Evolutionary conservation across 2,113 vertebrate genomes (phyloP), one percentile per base, ranked within the genome.

Genomic region (Chaetodon trifascialis): DNA sequence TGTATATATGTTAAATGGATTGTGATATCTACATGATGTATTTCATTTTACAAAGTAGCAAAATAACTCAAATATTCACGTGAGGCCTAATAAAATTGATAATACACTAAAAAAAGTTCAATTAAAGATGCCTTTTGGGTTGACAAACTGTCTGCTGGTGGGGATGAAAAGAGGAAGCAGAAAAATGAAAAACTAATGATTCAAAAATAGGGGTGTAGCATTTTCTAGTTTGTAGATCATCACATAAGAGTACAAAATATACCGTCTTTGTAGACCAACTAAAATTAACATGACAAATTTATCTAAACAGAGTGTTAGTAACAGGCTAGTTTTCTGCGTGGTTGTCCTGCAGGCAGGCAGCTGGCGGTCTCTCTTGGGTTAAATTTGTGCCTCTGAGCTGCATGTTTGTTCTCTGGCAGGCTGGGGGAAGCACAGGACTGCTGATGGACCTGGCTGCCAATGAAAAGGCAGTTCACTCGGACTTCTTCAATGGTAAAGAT

Each of bases 401-500:
- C 81, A 85, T 79, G 82, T 87, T 70, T 92, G 58, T 90, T 60
- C 19, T 81, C 90, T 82, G 36, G 65, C 89, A 98, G 97, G 97
- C 97, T 72, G 97, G 97, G 85, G 97, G 97, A 94, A 98, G 97
- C 93, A 97, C 96, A 21, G 97, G 97, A 77, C 95, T 97, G 76
- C 88, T 98, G 85, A 98, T 98, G 97, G 97, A 98, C 82, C 89
- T 97, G 93, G 96, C 96, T 0, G 97, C 96, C 86, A 98, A 97
- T 82, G 97, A 97, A 85, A 97, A 97, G 80, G 96, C 96, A 0
- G 96, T 98, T 42, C 97, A 98, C 47, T 95, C 96, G 0, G 97
- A 97, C 85, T 97, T 98, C 84, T 98, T 97, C 63, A 98, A 98
- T 11, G 96, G 97, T 98, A 83, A 96, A 95, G 6, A 23, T 58